Percentiles rank a stretch among this genome's conserved stretches.
Evolutionary conservation across 92 coral and sea anemone species (phyloP).

Genomic region (Paragorgia papillata): DNA sequence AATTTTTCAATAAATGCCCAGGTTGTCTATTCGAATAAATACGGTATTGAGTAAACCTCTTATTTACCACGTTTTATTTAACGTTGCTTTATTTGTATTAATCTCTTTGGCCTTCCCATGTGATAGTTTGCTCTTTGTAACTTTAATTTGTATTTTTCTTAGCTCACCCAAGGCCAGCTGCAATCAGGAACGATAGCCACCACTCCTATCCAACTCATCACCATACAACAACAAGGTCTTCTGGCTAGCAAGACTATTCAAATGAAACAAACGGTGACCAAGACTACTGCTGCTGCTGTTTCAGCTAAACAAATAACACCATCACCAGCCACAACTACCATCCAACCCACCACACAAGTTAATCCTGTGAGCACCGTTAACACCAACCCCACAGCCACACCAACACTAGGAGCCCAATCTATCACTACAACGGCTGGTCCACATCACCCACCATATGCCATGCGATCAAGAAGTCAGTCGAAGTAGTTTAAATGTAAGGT

Average conservation of each 20-base stretch:
- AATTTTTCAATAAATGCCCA: no score
- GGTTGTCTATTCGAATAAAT: no score
- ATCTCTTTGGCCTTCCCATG: no score
- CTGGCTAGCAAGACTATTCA: constrained; percentile 1
- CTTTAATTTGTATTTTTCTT: not conserved
- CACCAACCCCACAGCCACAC: constrained; percentile 35
- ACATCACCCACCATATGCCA: constrained; percentile 77
- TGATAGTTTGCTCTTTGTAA: no score
- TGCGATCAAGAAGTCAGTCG: constrained; percentile 93
- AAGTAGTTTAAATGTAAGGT: constrained; percentile 57
- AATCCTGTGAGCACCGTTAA: not conserved
- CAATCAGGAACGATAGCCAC: not conserved
- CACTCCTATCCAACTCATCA: constrained; percentile 16
- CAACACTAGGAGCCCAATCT: constrained; percentile 49
- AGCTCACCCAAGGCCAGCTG: constrained; percentile 8
- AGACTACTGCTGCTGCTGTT: constrained; percentile 13
- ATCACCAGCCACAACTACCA: constrained; percentile 8
- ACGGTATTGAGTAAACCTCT: no score
- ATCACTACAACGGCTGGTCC: constrained; percentile 44
- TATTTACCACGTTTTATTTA: no score
- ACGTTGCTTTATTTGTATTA: no score
- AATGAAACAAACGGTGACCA: constrained; percentile 7
- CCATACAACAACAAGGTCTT: constrained; percentile 23
- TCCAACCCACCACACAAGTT: not conserved
- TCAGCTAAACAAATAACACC: constrained; percentile 29